Percentiles rank a stretch among this genome's conserved stretches.
These are phyloP conservation scores for Parotocinclus haroldoi DNA, from an alignment of 2,797 vertebrate genomes.

Conservation along the genomic window DNA sequence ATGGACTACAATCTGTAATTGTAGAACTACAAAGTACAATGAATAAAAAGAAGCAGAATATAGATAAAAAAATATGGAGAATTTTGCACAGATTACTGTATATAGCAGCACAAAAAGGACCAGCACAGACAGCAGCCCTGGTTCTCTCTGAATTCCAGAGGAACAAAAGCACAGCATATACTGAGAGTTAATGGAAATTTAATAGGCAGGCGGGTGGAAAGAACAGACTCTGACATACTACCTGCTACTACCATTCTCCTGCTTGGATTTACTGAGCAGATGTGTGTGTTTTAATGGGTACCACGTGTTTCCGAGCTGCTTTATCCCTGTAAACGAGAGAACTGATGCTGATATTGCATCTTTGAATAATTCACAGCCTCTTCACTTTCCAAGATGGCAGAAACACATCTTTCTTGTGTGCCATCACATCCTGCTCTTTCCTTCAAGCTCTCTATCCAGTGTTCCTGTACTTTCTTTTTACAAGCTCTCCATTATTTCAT, in stretches of 20 bases:
- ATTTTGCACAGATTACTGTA: too few species aligned
- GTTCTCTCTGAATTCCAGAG: slow-evolving; percentile 20
- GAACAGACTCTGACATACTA: slow-evolving; percentile 36
- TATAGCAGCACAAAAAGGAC: not conserved
- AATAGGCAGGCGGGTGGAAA: slow-evolving; percentile 28
- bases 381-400: slow-evolving; percentile 24
- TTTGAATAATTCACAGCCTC: slow-evolving; percentile 42
- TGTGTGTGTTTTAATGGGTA: slow-evolving; percentile 34
- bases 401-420: slow-evolving; percentile 6
- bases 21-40: too few species aligned
- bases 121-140: slow-evolving; percentile 9
- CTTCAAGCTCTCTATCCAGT: not conserved
- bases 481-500: too few species aligned
- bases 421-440: not conserved
- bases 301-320: slow-evolving; percentile 34
- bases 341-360: slow-evolving; percentile 36
- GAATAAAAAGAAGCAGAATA: too few species aligned
- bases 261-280: slow-evolving; percentile 32
- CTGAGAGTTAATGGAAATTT: slow-evolving; percentile 46
- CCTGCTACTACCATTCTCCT: slow-evolving; percentile 33
- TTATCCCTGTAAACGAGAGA: slow-evolving; percentile 31
- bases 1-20: too few species aligned
- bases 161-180: slow-evolving; percentile 41
- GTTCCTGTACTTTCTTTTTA: not conserved
- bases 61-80: too few species aligned